These are phyloP conservation scores for Syngnathus floridae DNA, from an alignment of 2,113 vertebrate species.

Conservation along the genomic window DNA sequence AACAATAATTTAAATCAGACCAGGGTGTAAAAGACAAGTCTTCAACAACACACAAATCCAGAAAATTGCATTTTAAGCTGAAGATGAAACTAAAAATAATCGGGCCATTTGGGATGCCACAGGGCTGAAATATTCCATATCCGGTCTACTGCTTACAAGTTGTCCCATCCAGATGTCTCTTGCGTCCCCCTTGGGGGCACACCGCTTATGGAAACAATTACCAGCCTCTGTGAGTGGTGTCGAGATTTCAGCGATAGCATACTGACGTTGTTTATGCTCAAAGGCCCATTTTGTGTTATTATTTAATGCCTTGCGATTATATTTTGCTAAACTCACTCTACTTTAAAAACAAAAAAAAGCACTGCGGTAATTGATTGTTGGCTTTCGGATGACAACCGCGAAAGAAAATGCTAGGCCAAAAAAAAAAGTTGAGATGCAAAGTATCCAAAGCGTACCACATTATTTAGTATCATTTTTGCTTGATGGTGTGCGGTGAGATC, in stretches of 20 bases:
- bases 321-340: neutral
- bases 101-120: neutral
- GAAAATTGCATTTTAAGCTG: neutral
- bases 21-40: neutral
- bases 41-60: neutral
- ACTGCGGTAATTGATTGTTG: constrained; percentile 4
- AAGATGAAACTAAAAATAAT: neutral
- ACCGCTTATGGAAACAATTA: constrained; percentile 49
- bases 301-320: constrained; percentile 6
- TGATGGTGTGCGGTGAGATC: neutral
- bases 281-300: constrained; percentile 17
- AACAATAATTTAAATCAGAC: constrained; percentile 6
- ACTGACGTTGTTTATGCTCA: constrained; percentile 23
- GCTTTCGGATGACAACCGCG: neutral
- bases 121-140: constrained; percentile 1
- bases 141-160: constrained; percentile 9
- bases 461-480: neutral
- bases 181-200: constrained; percentile 32
- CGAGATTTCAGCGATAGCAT: constrained; percentile 40
- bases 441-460: neutral
- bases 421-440: neutral
- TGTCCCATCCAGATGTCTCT: constrained; percentile 54
- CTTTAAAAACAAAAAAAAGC: neutral
- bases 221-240: constrained; percentile 32
- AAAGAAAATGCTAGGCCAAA: neutral